phyloP scores from a whole-genome alignment of 92 coral and sea anemone genomes.

The Epizoanthus scotinus region DNA sequence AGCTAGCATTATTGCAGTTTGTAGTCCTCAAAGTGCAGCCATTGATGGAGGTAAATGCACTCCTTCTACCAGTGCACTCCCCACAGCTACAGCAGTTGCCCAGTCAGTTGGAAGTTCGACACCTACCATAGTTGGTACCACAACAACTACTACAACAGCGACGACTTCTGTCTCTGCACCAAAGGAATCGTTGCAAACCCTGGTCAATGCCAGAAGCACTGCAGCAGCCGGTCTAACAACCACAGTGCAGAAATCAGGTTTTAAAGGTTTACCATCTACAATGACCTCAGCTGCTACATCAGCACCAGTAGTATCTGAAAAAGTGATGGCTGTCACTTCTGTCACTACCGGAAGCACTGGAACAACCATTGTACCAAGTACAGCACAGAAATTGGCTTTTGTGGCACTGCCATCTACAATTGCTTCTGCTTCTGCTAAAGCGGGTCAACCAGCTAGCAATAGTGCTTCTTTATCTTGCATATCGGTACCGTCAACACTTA shows the following conservation, averaged over 20 bases:
- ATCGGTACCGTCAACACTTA: not conserved
- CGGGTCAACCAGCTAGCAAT: not conserved
- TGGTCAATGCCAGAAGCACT: not conserved
- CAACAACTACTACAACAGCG: not conserved
- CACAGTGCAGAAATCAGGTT: not conserved
- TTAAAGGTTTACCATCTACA: not conserved
- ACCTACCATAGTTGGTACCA: not conserved
- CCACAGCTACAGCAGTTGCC: conserved; percentile 9
- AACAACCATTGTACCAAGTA: not conserved
- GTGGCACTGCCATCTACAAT: not conserved
- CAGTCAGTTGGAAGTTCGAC: not conserved
- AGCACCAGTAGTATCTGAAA: not conserved
- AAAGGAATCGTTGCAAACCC: not conserved
- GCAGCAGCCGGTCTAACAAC: not conserved
- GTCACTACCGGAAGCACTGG: not conserved
- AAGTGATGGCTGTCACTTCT: not conserved
- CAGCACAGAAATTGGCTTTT: not conserved
- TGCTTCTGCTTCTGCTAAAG: not conserved
- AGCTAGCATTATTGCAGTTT: conserved; percentile 42
- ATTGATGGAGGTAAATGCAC: conserved; percentile 14
- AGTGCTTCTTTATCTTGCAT: not conserved
- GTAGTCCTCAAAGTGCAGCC: conserved; percentile 33
- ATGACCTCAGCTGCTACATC: not conserved
- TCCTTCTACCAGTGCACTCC: not conserved
- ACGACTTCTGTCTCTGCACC: not conserved